Base-by-base conservation (phyloP, 2,888 invertebrate species). In the Ceramica pisi region DNA sequence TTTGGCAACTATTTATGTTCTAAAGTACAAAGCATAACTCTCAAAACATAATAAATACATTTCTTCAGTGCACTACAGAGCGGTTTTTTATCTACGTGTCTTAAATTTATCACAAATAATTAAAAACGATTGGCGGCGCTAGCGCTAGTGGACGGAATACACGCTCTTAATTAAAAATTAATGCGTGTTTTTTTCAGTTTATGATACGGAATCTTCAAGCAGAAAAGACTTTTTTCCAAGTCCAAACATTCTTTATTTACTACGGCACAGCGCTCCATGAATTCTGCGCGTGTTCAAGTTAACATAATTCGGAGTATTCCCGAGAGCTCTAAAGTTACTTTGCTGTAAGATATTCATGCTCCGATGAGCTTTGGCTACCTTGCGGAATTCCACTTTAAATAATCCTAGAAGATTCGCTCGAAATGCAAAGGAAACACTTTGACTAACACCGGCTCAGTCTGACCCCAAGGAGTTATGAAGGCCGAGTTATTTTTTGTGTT, bases 311-410 rank as follows among this genome's bases (percentile, higher is more conserved):
- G 16, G 2, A 59, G 60, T 60, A 50, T 23, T 72, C 59, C 41
- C 50, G 16, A 44, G 41, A 59, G 72, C 21, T 60, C 50, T 72
- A 46, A 50, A 70, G 50, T 72, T 23, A 59, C 57, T 70, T 70
- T 71, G n/a, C n/a, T n/a, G 21, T 64, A 38, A 46, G 65, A 31
- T n/a, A 71, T 64, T 74, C 14, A 53, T 26, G 44, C 51, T 62
- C 14, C 44, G 46, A 35, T 72, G 73, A 71, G 26, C 35, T 41
- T 41, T 19, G 44, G 1, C 44, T 38, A 38, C 26, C 19, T n/a
- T 35, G 16, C 35, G 0, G n/a, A 21, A 44, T 53, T 73, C 16
- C 19, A 51, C 5, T 61, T 73, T 35, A 23, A 53, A 44, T 19
- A 44, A 35, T 63, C 51, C 14, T 23, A n/a, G 44, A 53, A 71